Conservation (phyloP, 2,113 vertebrate genomes). For the Myodes glareolus region DNA sequence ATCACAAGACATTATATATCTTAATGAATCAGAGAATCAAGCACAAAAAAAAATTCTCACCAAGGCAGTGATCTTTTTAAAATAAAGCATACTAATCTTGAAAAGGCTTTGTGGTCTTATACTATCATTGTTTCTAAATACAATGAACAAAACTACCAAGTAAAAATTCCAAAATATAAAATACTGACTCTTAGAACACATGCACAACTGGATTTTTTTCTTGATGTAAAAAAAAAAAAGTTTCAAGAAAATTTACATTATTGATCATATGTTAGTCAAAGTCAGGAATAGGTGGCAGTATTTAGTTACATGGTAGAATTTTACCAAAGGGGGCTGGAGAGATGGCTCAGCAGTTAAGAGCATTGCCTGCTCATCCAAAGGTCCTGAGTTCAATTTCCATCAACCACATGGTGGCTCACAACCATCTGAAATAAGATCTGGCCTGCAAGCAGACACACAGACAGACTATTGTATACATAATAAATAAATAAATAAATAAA, state of each 20-base stretch:
- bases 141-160: neutral
- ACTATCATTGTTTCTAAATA: neutral
- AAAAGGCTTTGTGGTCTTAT: neutral
- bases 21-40: neutral
- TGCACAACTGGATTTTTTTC: neutral
- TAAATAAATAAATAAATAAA: too few species aligned
- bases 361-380: too few species aligned
- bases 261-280: neutral
- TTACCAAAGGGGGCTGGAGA: too few species aligned
- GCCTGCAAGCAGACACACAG: too few species aligned
- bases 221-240: neutral
- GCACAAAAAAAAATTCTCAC: neutral
- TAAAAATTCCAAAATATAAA: slow-evolving; percentile 44
- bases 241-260: slow-evolving; percentile 43
- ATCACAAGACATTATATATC: neutral
- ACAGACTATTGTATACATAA: too few species aligned
- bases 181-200: neutral
- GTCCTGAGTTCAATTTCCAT: too few species aligned
- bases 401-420: too few species aligned
- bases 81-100: neutral
- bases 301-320: neutral
- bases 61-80: neutral
- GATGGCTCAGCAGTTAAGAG: too few species aligned
- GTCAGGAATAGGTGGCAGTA: neutral
- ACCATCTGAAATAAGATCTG: too few species aligned